phyloP scores from a whole-genome alignment of 2,888 invertebrate genomes.

The Eupithecia inturbata region DNA sequence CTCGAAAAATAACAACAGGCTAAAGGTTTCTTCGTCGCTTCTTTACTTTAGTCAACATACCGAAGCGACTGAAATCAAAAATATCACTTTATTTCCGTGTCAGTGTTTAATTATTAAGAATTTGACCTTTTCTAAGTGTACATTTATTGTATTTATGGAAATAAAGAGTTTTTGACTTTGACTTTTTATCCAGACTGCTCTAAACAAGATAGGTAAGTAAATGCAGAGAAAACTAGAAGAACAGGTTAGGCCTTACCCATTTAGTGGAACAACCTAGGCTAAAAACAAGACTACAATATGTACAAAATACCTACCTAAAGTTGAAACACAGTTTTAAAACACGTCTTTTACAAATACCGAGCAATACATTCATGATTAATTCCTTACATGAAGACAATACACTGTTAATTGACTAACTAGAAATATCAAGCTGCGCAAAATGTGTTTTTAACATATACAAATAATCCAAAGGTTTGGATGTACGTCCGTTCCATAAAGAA shows the following conservation, averaged over 20 bases:
- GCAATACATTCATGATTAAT: conserved; percentile 8
- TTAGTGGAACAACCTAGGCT: not conserved
- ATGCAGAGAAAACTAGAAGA: not conserved
- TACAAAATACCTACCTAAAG: not conserved
- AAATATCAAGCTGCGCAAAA: conserved; percentile 24
- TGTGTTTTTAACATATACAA: not conserved
- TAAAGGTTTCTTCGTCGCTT: too few species aligned
- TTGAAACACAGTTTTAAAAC: not conserved
- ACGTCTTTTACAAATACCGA: conserved; percentile 2
- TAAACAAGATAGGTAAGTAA: not conserved
- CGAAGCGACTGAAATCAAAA: too few species aligned
- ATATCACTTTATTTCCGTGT: too few species aligned
- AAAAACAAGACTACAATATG: too few species aligned
- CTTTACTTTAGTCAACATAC: too few species aligned
- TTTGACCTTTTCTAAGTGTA: too few species aligned
- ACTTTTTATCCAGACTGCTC: not conserved
- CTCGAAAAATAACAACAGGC: too few species aligned
- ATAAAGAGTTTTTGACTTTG: too few species aligned
- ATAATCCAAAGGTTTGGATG: not conserved
- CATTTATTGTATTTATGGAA: too few species aligned
- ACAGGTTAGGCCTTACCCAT: not conserved
- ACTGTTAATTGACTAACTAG: conserved; percentile 19
- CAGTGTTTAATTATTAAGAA: too few species aligned
- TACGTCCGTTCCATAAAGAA: too few species aligned
- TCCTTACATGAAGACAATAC: conserved; percentile 16